phyloP scores from a whole-genome alignment of 2,888 invertebrate genomes.

The Dynastes tityus region DNA sequence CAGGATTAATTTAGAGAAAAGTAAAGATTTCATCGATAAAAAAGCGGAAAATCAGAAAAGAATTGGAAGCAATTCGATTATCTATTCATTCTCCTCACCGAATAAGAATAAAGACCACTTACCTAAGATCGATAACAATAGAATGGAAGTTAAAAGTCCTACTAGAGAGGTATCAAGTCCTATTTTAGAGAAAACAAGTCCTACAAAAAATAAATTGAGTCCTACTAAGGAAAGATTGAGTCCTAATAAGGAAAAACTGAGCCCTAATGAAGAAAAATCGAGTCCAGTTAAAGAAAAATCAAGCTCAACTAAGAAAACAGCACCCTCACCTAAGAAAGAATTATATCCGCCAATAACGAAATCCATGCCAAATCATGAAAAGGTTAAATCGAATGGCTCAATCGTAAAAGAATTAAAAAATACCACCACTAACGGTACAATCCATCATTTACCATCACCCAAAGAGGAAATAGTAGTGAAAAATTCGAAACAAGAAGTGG shows the following conservation, averaged over 20 bases:
- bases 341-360: neutral
- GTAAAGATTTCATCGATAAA: conserved; percentile 51
- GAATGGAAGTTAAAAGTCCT: neutral
- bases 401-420: neutral
- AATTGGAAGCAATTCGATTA: conserved; percentile 79
- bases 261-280: neutral
- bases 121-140: conserved; percentile 60
- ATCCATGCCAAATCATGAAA: neutral
- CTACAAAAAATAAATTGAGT: neutral
- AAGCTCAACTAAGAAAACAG: conserved; percentile 19
- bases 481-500: neutral
- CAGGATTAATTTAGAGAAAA: conserved; percentile 46
- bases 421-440: neutral
- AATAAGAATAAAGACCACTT: conserved; percentile 64
- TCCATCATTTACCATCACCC: neutral
- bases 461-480: neutral
- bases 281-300: conserved; percentile 19
- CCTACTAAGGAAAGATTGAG: neutral
- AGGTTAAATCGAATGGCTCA: neutral
- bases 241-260: neutral
- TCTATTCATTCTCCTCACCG: conserved; percentile 74
- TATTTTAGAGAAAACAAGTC: neutral
- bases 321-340: neutral
- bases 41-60: conserved; percentile 70
- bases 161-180: conserved; percentile 11